Conservation (phyloP, 2,888 invertebrate species). For the Agrilus mali region DNA sequence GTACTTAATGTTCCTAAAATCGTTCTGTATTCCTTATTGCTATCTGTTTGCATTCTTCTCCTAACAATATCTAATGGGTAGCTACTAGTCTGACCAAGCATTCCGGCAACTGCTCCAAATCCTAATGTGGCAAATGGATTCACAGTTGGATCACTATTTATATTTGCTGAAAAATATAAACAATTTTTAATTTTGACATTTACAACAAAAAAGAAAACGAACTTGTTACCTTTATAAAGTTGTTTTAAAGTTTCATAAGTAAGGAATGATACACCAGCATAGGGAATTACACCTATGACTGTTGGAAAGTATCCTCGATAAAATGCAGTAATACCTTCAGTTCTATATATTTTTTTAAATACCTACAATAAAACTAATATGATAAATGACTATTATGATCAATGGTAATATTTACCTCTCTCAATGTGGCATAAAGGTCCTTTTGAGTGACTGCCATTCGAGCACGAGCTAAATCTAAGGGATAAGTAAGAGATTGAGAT, state of each 20-base stretch:
- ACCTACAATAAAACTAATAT: conserved; percentile 19
- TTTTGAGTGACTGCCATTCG: conserved; percentile 91
- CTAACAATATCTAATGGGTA: conserved; percentile 93
- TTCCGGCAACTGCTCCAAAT: conserved; percentile 86
- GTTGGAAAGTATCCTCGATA: conserved; percentile 86
- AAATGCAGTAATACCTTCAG: conserved; percentile 66
- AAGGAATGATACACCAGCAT: conserved; percentile 94
- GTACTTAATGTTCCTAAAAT: conserved; percentile 52
- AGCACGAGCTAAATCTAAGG: conserved; percentile 90
- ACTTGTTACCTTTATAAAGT: conserved; percentile 51
- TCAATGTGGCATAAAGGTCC: conserved; percentile 50
- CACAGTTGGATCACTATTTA: conserved; percentile 17
- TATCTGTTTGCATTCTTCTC: conserved; percentile 48
- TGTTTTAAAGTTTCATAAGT: conserved; percentile 92
- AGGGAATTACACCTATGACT: conserved; percentile 86
- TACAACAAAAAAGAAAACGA: background rate
- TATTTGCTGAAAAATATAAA: conserved; percentile 20
- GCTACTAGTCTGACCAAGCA: conserved; percentile 86
- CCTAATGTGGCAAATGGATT: conserved; percentile 51
- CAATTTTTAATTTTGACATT: background rate
- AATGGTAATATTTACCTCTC: conserved; percentile 34
- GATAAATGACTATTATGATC: background rate
- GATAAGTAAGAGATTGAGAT: conserved; percentile 89
- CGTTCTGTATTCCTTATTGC: conserved; percentile 43
- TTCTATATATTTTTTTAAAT: conserved; percentile 49